These are phyloP conservation scores for Anthonomus grandis DNA, from an alignment of 1,140 invertebrate species.

Conservation along the genomic window DNA sequence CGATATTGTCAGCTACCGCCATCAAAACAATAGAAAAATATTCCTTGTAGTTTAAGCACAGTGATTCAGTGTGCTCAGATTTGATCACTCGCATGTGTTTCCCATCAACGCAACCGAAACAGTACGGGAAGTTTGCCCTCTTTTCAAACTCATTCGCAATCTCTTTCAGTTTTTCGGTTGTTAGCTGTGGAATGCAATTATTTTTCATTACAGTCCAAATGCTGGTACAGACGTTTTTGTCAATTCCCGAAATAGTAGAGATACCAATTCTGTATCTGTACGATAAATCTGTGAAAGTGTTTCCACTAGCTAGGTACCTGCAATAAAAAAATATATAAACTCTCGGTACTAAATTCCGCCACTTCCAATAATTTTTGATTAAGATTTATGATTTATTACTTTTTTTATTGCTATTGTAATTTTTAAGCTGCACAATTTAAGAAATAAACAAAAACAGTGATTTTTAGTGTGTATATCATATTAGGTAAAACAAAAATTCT, in stretches of 20 bases:
- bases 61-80: slow-evolving; percentile 41
- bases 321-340: neutral
- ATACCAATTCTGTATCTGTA: slow-evolving; percentile 2
- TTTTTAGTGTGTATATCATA: too few species aligned
- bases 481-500: neutral
- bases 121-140: slow-evolving; percentile 30
- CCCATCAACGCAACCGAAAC: too few species aligned
- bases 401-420: neutral
- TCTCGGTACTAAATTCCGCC: too few species aligned
- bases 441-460: too few species aligned
- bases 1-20: neutral
- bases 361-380: too few species aligned
- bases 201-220: slow-evolving; percentile 5
- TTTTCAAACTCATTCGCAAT: slow-evolving; percentile 30
- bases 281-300: too few species aligned
- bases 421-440: too few species aligned
- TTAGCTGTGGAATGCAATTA: neutral
- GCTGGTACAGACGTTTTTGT: neutral
- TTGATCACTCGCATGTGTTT: too few species aligned
- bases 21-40: neutral
- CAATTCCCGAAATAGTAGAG: neutral
- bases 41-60: slow-evolving; percentile 54
- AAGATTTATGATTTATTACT: neutral
- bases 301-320: too few species aligned
- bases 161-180: slow-evolving; percentile 41